Evolutionary conservation across 2,888 invertebrate species (phyloP), one percentile per base, ranked within the genome.

Genomic region (Deilephila porcellus): DNA sequence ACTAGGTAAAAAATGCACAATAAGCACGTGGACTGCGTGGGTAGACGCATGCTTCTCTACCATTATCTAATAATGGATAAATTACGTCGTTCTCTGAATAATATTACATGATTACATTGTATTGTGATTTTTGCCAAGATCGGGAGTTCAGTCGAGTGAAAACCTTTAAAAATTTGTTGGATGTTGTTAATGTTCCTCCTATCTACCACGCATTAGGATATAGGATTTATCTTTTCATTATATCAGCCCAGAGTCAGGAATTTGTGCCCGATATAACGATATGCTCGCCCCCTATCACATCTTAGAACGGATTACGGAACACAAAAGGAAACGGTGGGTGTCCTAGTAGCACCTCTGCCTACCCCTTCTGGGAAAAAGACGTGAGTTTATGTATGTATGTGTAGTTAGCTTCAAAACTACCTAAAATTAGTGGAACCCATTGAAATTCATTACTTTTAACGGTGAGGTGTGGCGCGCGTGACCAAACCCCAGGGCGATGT

Each of bases 381-480:
- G 1, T 25, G 25, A 25, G 25, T 25, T 25, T 25, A 25, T 25
- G 25, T 25, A 25, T 25, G 25, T 25, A 60, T 29, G 17, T 29
- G 5, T 3, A 3, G 5, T 5, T 4, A 11, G 1, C 37, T 8
- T 37, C 25, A 60, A 64, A 67, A 45, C 25, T 11, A 11, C 14
- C 8, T 14, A 67, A 67, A 25, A 20, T 45, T 45, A 67, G 25
- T 52, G 67, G 52, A 45, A 29, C 17, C 29, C 29, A 52, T 67
- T 37, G 45, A 17, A 29, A 67, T 45, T 67, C 11, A 52, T 64
- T 64, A 64, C 14, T 67, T 52, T 52, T 25, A 17, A 25, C 14
- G 45, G 34, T 34, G 25, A 67, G 67, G 67, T 52, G 67, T 67
- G 67, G 67, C 67, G 20, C 37, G 64, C 64, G 25, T 52, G 45